Conservation (phyloP, 2,113 vertebrate species). For the Scomber scombrus region DNA sequence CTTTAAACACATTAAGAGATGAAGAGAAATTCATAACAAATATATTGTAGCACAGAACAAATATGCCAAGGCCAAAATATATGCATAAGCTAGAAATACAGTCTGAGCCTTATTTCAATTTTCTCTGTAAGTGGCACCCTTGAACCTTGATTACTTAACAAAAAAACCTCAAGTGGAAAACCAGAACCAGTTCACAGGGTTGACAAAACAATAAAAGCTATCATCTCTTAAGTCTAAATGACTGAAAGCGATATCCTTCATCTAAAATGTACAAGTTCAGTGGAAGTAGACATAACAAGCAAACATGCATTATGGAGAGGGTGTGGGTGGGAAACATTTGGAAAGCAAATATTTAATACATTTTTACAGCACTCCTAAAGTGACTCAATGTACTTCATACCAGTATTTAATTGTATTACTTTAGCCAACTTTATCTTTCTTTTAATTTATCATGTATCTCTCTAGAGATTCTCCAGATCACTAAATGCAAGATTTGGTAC, state of each 20-base stretch:
- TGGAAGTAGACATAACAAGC: neutral
- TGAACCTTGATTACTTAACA: neutral
- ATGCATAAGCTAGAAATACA: neutral
- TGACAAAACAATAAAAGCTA: constrained; percentile 21
- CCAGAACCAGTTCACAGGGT: neutral
- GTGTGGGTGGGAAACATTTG: too few species aligned
- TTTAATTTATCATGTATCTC: neutral
- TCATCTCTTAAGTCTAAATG: constrained; percentile 19
- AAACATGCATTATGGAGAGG: too few species aligned
- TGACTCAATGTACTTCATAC: neutral
- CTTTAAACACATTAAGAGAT: neutral
- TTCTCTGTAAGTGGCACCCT: neutral
- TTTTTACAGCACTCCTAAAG: neutral
- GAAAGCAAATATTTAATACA: too few species aligned
- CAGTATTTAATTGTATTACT: neutral
- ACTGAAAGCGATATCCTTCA: neutral
- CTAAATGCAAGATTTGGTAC: too few species aligned
- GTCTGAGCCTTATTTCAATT: neutral
- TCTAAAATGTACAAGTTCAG: neutral
- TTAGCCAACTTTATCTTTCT: neutral
- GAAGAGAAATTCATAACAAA: neutral
- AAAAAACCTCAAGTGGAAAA: constrained; percentile 31
- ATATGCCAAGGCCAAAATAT: neutral
- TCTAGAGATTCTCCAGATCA: neutral
- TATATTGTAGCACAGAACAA: neutral